These are phyloP conservation scores for Drosophila takahashii DNA, from an alignment of 1,140 invertebrate species.

Conservation along the genomic window DNA sequence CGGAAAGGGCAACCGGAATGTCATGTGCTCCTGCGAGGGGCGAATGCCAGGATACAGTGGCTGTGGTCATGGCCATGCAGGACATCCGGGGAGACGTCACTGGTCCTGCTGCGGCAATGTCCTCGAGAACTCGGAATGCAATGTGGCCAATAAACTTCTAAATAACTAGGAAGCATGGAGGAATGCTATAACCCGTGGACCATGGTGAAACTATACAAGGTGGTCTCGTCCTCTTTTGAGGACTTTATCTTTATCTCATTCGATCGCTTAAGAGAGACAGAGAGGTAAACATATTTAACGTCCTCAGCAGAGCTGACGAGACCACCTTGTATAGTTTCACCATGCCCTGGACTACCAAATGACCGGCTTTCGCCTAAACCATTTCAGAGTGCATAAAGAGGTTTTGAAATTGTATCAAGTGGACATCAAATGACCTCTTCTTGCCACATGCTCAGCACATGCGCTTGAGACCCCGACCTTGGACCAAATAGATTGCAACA, in stretches of 20 bases:
- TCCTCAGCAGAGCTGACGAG: too few relatives aligned
- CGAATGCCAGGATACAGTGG: constrained; percentile 90
- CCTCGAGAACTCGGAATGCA: constrained; percentile 86
- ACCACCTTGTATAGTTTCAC: too few relatives aligned
- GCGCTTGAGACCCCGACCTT: constrained; percentile 1
- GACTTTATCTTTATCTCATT: too few relatives aligned
- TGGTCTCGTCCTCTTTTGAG: too few relatives aligned
- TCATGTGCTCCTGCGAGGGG: constrained; percentile 89
- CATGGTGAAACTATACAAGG: too few relatives aligned
- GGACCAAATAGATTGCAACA: not conserved
- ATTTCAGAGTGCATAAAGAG: too few relatives aligned
- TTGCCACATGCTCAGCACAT: constrained; percentile 16
- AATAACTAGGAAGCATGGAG: constrained; percentile 43
- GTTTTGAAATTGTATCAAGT: not conserved
- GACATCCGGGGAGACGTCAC: constrained; percentile 90
- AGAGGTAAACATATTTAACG: too few relatives aligned
- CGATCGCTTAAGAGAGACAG: too few relatives aligned
- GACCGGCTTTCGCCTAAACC: too few relatives aligned
- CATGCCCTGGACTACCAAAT: too few relatives aligned
- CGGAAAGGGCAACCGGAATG: constrained; percentile 89
- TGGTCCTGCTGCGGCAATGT: constrained; percentile 93
- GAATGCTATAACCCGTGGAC: too few relatives aligned
- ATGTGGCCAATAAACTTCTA: constrained; percentile 74
- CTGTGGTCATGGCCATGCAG: constrained; percentile 91
- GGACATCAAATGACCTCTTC: not conserved